phyloP scores from a whole-genome alignment of 2,888 invertebrate species.

The Eupithecia tripunctaria region DNA sequence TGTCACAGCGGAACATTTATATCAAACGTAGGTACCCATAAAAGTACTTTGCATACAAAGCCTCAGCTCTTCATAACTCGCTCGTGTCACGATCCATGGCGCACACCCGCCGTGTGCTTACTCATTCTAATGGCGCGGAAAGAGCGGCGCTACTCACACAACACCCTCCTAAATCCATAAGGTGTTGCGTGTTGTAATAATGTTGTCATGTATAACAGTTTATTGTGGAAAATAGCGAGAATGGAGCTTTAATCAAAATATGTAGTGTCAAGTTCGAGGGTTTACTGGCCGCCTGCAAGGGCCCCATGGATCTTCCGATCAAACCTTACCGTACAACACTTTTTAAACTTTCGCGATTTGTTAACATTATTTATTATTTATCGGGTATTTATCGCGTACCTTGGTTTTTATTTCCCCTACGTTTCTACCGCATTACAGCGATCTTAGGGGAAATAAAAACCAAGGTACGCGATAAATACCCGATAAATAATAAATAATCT shows the following conservation, averaged over 20 bases:
- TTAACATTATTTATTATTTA: too few relatives aligned
- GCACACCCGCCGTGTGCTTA: constrained; percentile 2
- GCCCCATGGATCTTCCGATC: too few relatives aligned
- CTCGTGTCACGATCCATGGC: constrained; percentile 29
- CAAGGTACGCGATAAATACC: too few relatives aligned
- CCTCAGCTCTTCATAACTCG: constrained; percentile 24
- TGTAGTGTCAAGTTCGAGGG: too few relatives aligned
- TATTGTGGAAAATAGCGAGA: not conserved
- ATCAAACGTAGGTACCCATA: not conserved
- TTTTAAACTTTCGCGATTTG: too few relatives aligned
- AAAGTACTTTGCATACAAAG: constrained; percentile 20
- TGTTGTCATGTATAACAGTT: not conserved
- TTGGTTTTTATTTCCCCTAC: too few relatives aligned
- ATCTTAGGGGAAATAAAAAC: too few relatives aligned
- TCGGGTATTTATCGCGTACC: too few relatives aligned
- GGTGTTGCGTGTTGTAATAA: not conserved
- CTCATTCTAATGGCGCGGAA: constrained; percentile 13
- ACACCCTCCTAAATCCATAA: constrained; percentile 11
- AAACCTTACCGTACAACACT: too few relatives aligned
- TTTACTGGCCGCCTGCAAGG: too few relatives aligned
- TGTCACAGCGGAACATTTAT: not conserved
- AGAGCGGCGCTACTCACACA: constrained; percentile 11
- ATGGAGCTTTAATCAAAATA: not conserved
- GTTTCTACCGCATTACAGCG: too few relatives aligned
- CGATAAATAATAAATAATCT: too few relatives aligned